Conservation (phyloP, 1,140 invertebrate genomes). For the Varroa destructor region DNA sequence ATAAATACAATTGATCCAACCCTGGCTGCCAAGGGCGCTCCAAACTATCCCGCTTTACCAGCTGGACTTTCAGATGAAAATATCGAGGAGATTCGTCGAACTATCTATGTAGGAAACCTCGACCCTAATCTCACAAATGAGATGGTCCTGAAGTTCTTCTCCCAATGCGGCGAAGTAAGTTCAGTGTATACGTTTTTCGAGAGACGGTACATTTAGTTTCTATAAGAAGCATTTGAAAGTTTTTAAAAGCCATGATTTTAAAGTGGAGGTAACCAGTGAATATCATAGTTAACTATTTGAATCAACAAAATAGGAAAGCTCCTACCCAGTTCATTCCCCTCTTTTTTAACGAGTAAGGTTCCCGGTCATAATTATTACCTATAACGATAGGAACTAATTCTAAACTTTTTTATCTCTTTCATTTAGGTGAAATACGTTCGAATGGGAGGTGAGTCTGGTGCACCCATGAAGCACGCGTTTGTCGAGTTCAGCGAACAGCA, state of each 20-base stretch:
- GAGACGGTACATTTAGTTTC: too few relatives aligned
- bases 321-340: too few relatives aligned
- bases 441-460: conserved; percentile 68
- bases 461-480: conserved; percentile 61
- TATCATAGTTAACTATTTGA: too few relatives aligned
- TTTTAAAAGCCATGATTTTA: too few relatives aligned
- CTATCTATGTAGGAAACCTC: conserved; percentile 65
- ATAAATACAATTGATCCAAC: conserved; percentile 83
- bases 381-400: too few relatives aligned
- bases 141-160: conserved; percentile 71
- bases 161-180: conserved; percentile 59
- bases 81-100: conserved; percentile 90
- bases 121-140: conserved; percentile 51
- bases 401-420: too few relatives aligned
- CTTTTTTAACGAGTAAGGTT: too few relatives aligned
- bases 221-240: too few relatives aligned
- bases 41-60: conserved; percentile 80
- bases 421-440: conserved; percentile 68
- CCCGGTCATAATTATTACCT: too few relatives aligned
- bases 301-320: too few relatives aligned
- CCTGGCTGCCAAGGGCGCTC: conserved; percentile 64
- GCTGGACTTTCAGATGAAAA: conserved; percentile 72
- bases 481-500: conserved; percentile 87
- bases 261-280: too few relatives aligned
- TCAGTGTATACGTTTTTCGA: too few relatives aligned